These are phyloP conservation scores for Plecturocebus donacophilus DNA, from an alignment of 2,113 vertebrate species.

Conservation along the genomic window DNA sequence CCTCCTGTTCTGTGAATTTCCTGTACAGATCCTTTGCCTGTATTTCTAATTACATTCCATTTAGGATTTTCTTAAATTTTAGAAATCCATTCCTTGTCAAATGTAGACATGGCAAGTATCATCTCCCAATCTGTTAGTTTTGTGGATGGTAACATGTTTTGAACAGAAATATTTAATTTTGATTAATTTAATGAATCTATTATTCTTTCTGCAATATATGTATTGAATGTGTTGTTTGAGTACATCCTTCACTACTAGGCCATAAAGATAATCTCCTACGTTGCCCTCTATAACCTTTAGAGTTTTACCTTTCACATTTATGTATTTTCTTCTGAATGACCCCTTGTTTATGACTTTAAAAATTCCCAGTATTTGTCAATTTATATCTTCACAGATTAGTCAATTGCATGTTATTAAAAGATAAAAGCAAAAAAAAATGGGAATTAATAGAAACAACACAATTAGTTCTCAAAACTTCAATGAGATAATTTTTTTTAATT, in stretches of 20 bases:
- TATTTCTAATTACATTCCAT: neutral
- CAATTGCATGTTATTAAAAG: neutral
- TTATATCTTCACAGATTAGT: neutral
- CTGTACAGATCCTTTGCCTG: neutral
- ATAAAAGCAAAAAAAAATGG: conserved; percentile 16
- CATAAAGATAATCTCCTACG: neutral
- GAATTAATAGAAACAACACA: conserved; percentile 11
- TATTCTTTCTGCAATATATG: neutral
- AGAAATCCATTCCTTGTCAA: neutral
- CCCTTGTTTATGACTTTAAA: neutral
- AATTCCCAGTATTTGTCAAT: neutral
- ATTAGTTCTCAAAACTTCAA: neutral
- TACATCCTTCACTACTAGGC: neutral
- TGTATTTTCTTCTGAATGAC: neutral
- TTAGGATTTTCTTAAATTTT: neutral
- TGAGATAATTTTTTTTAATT: neutral
- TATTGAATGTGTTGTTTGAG: neutral
- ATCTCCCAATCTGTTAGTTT: neutral
- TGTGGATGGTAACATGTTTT: neutral
- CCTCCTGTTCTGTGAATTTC: neutral
- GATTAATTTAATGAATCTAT: neutral
- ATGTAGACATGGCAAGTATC: neutral
- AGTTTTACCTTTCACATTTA: neutral
- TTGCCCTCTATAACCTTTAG: neutral
- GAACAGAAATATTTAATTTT: neutral